These are phyloP conservation scores for Cremastinae sp. DNA, from an alignment of 2,888 invertebrate genomes.

Conservation along the genomic window DNA sequence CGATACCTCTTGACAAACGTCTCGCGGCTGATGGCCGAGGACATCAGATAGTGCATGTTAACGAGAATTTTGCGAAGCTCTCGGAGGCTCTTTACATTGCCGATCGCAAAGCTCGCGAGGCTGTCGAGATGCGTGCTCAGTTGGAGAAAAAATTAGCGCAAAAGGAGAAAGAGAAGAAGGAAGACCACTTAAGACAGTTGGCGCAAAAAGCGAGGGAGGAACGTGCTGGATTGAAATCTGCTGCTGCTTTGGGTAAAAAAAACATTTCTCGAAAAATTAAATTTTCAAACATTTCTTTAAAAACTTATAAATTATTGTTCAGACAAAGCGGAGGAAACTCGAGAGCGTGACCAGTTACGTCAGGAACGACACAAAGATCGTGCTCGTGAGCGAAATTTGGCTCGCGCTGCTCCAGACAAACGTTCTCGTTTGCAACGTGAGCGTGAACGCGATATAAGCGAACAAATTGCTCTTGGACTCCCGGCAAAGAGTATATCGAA, in stretches of 20 bases:
- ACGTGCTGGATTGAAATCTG: slow-evolving; percentile 89
- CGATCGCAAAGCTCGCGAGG: slow-evolving; percentile 97
- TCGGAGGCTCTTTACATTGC: slow-evolving; percentile 99
- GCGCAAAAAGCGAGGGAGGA: slow-evolving; percentile 98
- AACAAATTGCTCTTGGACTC: slow-evolving; percentile 98
- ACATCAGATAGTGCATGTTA: slow-evolving; percentile 97
- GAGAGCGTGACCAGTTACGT: slow-evolving; percentile 92
- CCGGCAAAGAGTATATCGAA: slow-evolving; percentile 89
- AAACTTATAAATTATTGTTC: too few relatives aligned
- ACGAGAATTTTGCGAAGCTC: slow-evolving; percentile 99
- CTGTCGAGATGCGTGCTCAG: slow-evolving; percentile 97
- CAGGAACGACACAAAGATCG: slow-evolving; percentile 95
- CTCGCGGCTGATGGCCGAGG: slow-evolving; percentile 99
- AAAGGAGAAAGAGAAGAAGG: slow-evolving; percentile 98
- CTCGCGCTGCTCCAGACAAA: slow-evolving; percentile 97
- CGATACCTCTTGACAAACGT: slow-evolving; percentile 98
- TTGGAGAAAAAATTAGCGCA: slow-evolving; percentile 97
- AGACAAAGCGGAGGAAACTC: slow-evolving; percentile 86
- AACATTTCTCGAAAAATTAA: neutral
- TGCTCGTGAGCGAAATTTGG: slow-evolving; percentile 95
- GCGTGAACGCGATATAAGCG: slow-evolving; percentile 97
- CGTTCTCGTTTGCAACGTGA: slow-evolving; percentile 93
- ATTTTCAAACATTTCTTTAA: slow-evolving; percentile 19
- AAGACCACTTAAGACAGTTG: slow-evolving; percentile 94
- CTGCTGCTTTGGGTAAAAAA: slow-evolving; percentile 75